Base-by-base conservation (phyloP, 2,113 vertebrate genomes). In the Rhipidura dahli region DNA sequence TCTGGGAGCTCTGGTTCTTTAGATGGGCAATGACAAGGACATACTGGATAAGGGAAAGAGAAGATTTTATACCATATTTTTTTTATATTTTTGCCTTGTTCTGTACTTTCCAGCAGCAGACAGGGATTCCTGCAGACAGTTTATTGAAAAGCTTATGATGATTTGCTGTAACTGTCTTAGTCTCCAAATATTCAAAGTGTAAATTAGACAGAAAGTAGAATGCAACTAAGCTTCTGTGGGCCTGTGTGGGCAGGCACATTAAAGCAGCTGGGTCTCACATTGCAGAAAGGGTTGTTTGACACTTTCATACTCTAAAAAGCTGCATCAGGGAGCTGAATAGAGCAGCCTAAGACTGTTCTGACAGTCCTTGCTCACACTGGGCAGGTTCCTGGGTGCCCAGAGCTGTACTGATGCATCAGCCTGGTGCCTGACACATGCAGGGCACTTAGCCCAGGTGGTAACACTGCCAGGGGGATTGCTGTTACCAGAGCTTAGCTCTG, bases 371-470 rank as follows among this genome's bases (percentile, higher is more conserved):
- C 22, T 82, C 6, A 4, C 22, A 35, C 7, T 5, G 2, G 4
- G 9, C 0, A 0, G 7, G 3, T 3, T 69, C 5, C 21, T 79
- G 40, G 7, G 11, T 3, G 1, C 65, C 33, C 6, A 1, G n/a
- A 51, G 13, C 17, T 20, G 22, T 28, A 10, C 49, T 63, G 59
- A 56, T 51, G 53, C 18, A 40, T 59, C 44, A 60, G 10, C 30
- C 65, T 49, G 23, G 31, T 70, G 24, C 4, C 9, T 50, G 8
- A 44, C 24, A 15, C 5, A 31, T 13, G 12, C 1, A 2, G 10
- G 13, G 27, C 17, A 28, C 27, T 79, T 31, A 80, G 42, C 13
- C 26, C 0, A 0, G 49, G 11, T 33, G 13, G 49, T 44, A 56
- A 50, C 31, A 53, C 9, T 3, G 2, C 15, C 27, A 30, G 49